Percentiles rank a stretch among this genome's conserved stretches.
These are phyloP conservation scores for Zoroaster sp. DNA, from an alignment of 53 echinoderm and acorn worm species.

Conservation along the genomic window DNA sequence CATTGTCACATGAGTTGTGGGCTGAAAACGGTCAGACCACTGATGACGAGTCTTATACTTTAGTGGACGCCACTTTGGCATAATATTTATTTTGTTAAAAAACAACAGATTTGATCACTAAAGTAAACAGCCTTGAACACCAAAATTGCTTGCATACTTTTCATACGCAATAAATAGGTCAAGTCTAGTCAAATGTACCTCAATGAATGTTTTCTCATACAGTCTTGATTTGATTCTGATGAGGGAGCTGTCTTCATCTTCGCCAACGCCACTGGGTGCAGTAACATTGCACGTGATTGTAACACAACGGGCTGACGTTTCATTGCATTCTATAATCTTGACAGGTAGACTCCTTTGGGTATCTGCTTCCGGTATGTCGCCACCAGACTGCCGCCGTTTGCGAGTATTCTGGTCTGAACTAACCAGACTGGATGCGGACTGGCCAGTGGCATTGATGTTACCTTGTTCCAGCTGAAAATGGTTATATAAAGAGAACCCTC, in stretches of 20 bases:
- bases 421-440: not conserved
- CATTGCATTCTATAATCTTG: not conserved
- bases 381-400: constrained; percentile 8
- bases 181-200: not conserved
- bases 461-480: not conserved
- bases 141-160: not conserved
- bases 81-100: no score
- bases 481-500: no score
- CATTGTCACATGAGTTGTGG: no score
- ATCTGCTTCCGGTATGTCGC: not conserved
- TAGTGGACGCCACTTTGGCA: not conserved
- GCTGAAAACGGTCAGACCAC: not conserved
- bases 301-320: not conserved
- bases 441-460: not conserved
- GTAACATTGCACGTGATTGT: constrained; percentile 13
- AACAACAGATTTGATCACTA: no score
- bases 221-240: constrained; percentile 29
- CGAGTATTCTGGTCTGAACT: not conserved
- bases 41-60: not conserved
- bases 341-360: not conserved
- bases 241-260: constrained; percentile 24
- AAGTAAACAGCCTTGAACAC: not conserved
- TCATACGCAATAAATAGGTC: no score
- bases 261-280: not conserved
- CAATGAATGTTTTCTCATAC: constrained; percentile 13